These are phyloP conservation scores for Miichthys miiuy DNA, from an alignment of 2,797 vertebrate genomes.

Conservation along the genomic window DNA sequence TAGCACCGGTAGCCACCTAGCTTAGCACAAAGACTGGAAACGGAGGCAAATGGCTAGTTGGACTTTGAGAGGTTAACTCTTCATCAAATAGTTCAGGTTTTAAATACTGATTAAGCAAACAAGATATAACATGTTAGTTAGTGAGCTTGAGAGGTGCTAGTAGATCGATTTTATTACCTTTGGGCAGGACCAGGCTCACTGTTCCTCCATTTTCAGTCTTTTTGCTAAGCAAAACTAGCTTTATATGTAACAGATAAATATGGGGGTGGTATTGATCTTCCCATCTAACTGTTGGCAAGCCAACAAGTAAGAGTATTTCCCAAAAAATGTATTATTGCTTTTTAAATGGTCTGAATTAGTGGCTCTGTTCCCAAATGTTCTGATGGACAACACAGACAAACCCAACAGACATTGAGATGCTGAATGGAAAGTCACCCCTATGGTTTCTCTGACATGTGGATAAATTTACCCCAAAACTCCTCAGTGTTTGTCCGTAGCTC, in stretches of 20 bases:
- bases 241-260: not conserved
- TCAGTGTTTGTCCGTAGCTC: constrained; percentile 43
- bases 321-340: constrained; percentile 8
- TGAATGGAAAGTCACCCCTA: constrained; percentile 44
- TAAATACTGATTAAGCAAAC: not conserved
- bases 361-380: constrained; percentile 39
- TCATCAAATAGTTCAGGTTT: not conserved
- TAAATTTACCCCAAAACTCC: constrained; percentile 34
- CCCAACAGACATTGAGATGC: constrained; percentile 34
- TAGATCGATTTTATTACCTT: not conserved
- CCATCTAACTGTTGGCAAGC: constrained; percentile 26
- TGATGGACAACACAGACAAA: constrained; percentile 67
- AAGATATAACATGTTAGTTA: not conserved
- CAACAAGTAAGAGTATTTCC: constrained; percentile 12
- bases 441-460: constrained; percentile 37
- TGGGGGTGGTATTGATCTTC: constrained; percentile 15
- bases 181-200: not conserved
- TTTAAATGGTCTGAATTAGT: constrained; percentile 30
- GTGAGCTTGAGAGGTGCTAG: not conserved
- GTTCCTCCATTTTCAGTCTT: not conserved
- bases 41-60: too few relatives aligned
- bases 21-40: not conserved
- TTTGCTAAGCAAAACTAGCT: not conserved
- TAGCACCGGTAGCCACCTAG: not conserved
- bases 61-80: not conserved